Base-by-base conservation (phyloP, 2,888 invertebrate species). In the Heliconius erato region DNA sequence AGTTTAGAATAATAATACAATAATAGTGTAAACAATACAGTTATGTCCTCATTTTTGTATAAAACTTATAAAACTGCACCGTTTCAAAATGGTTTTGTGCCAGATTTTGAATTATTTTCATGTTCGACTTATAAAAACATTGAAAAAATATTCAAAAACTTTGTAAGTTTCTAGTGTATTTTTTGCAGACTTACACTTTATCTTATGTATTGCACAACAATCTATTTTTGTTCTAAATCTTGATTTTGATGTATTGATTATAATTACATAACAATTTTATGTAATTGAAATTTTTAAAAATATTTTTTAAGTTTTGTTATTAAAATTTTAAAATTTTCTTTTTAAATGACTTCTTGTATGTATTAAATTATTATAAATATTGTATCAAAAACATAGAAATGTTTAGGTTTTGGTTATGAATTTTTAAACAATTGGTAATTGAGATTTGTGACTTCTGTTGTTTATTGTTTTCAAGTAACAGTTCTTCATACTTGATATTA, bases 1-100 rank as follows among this genome's bases (percentile, higher is more conserved):
- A 40, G 9, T 44, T 44, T 26, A 44, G 49, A 26, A 19, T 67
- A 6, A 16, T 9, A 44, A 32, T 4, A n/a, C 1, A 14, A 44
- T 11, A n/a, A 26, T 49, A 44, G 67, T 78, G 28, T 78, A 32
- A 74, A 19, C 44, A 68, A 35, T 79, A 72, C 69, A 40, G 9
- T 85, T 54, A 93, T 93, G 92, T 90, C 92, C 74, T 91, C 94
- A n/a, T 94, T 94, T 89, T 86, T 95, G 23, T 95, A 94, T 81
- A 95, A 93, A 89, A 90, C 94, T 0, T 95, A 91, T 84, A 94
- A 91, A 85, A 94, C 91, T 68, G 91, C 93, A 1, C 94, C 94
- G 0, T 94, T 94, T 84, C 91, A 92, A 9, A 91, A 88, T 86
- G 95, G 94, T 32, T 94, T 93, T 79, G 88, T 93, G 0, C 94